Evolutionary conservation across 2,797 vertebrate genomes (phyloP), one percentile per base, ranked within the genome.

Genomic region (Falco naumanni): DNA sequence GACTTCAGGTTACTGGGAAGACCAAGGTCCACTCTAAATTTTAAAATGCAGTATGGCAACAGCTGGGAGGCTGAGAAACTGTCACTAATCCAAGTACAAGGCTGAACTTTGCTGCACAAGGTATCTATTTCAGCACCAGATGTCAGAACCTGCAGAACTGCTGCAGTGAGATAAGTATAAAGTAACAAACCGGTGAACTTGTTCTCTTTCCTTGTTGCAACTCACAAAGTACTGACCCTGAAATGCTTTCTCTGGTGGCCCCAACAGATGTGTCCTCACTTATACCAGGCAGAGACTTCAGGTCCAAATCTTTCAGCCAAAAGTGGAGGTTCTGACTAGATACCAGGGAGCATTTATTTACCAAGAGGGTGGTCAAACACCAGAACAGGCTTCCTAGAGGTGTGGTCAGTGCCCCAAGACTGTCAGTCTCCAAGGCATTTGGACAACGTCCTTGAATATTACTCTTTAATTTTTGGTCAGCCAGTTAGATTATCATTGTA

Each of bases 81-180:
- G n/a, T 39, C 19, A 6, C 33, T 16, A 9, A 28, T 10, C 13
- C 3, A 6, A 51, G n/a, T 13, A 10, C 26, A 50, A 33, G 28
- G 28, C 12, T 13, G 18, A 51, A 43, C 13, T n/a, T 4, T 0
- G 0, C 11, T 59, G 37, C 45, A 78, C 26, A 24, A 50, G 71
- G 29, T 20, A 57, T 26, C 34, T 29, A 18, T 39, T 70, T 25
- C 53, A 47, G 20, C 10, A 24, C 8, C 25, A 51, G 3, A 47
- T 15, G 8, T 11, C 51, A 83, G 5, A 84, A 50, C n/a, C 41
- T 16, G 22, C 22, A 70, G 7, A 79, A 72, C 0, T 33, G 9
- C 0, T 79, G 26, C 37, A 50, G 19, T 16, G 45, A 91, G 34
- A 54, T 4, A 90, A 43, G 13, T 0, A 2, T 26, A 29, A 78